Evolutionary conservation across 2,888 invertebrate genomes (phyloP).

Genomic region (Acrobasis consociella): DNA sequence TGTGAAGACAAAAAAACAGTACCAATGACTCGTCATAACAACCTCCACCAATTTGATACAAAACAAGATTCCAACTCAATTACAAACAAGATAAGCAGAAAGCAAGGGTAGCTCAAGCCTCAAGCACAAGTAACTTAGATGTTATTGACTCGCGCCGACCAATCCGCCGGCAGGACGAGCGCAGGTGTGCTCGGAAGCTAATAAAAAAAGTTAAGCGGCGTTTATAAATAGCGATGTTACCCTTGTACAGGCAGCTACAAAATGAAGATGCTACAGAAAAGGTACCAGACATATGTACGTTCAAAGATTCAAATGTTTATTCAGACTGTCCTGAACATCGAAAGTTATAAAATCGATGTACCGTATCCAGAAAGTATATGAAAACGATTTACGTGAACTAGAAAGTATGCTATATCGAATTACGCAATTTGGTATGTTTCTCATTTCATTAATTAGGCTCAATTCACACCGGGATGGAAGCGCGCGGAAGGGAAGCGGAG

Average conservation of each 20-base stretch:
- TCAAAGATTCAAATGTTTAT: too few relatives aligned
- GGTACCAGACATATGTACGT: too few relatives aligned
- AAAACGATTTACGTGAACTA: too few relatives aligned
- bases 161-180: conserved; percentile 54
- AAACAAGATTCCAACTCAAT: conserved; percentile 31
- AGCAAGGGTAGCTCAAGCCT: conserved; percentile 52
- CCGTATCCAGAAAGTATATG: too few relatives aligned
- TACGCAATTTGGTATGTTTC: too few relatives aligned
- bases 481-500: too few relatives aligned
- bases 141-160: conserved; percentile 73
- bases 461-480: too few relatives aligned
- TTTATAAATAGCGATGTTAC: conserved; percentile 77
- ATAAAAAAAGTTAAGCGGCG: conserved; percentile 49
- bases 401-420: too few relatives aligned
- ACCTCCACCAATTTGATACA: conserved; percentile 1
- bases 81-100: conserved; percentile 57
- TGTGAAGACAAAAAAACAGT: background rate
- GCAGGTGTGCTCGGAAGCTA: conserved; percentile 61
- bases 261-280: background rate
- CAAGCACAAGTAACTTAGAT: conserved; percentile 61
- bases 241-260: conserved; percentile 55
- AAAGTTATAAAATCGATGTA: too few relatives aligned
- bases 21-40: background rate
- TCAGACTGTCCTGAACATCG: too few relatives aligned
- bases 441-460: too few relatives aligned